These are phyloP conservation scores for Drosophila nr. medialis DNA, from an alignment of 2,888 invertebrate species.

Conservation along the genomic window DNA sequence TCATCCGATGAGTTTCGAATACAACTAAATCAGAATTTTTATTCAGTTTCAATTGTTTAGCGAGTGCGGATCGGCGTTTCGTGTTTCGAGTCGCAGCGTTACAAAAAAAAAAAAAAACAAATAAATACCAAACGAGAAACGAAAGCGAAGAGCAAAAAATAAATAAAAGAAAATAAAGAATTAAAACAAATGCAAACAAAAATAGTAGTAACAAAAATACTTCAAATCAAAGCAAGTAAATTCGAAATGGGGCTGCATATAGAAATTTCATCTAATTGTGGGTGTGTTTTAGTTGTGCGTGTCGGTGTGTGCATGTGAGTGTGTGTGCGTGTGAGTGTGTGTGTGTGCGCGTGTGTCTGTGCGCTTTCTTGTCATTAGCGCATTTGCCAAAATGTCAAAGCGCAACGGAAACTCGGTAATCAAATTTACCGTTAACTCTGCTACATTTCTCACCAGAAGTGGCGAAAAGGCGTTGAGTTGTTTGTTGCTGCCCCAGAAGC, in stretches of 20 bases:
- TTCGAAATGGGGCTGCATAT: conserved; percentile 41
- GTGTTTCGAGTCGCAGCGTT: conserved; percentile 60
- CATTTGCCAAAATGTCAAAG: conserved; percentile 69
- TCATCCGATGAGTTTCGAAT: conserved; percentile 78
- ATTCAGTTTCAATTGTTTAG: conserved; percentile 84
- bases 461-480: conserved; percentile 44
- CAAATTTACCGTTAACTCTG: conserved; percentile 61
- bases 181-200: conserved; percentile 33
- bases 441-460: conserved; percentile 56
- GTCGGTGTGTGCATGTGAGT: conserved; percentile 10
- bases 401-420: conserved; percentile 62
- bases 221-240: conserved; percentile 31
- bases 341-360: conserved; percentile 12
- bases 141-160: conserved; percentile 39
- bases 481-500: conserved; percentile 24
- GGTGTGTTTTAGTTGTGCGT: conserved; percentile 20
- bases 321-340: conserved; percentile 8
- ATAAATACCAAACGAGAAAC: conserved; percentile 47
- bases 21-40: conserved; percentile 83
- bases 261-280: conserved; percentile 14
- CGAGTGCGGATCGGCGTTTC: conserved; percentile 82
- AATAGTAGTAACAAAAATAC: conserved; percentile 22
- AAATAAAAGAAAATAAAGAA: conserved; percentile 28
- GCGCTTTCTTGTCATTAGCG: conserved; percentile 64
- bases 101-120: conserved; percentile 19